Evolutionary conservation across 2,113 vertebrate species (phyloP).

Genomic region (Delphinapterus leucas): DNA sequence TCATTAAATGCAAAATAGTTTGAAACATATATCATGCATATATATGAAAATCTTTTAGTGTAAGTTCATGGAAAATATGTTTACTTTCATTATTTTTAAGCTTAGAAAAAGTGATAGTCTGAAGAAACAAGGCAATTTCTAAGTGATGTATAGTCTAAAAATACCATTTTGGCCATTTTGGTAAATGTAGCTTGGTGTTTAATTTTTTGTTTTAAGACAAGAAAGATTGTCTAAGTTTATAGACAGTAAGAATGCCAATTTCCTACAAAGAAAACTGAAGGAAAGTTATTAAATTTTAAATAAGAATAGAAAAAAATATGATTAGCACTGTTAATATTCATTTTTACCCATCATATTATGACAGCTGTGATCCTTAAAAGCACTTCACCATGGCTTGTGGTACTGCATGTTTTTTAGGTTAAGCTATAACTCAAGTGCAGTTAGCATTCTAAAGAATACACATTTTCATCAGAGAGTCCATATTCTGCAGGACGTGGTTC

Average conservation of each 20-base stretch:
- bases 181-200: not conserved
- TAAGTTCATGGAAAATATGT: not conserved
- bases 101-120: not conserved
- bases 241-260: not conserved
- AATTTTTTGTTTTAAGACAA: not conserved
- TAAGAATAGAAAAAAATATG: not conserved
- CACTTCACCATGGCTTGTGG: not conserved
- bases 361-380: not conserved
- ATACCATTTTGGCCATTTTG: conserved; percentile 1
- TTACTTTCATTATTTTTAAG: conserved; percentile 9
- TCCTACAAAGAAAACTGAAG: not conserved
- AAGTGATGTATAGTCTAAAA: not conserved
- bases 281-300: not conserved
- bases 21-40: not conserved
- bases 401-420: not conserved
- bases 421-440: not conserved
- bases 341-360: not conserved
- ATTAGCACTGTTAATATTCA: not conserved
- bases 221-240: not conserved
- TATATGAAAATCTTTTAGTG: not conserved
- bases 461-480: not conserved
- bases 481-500: not conserved
- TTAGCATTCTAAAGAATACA: not conserved
- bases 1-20: not conserved
- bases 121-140: not conserved